Evolutionary conservation across 2,797 vertebrate species (phyloP).

Genomic region (Cottoperca gobio): DNA sequence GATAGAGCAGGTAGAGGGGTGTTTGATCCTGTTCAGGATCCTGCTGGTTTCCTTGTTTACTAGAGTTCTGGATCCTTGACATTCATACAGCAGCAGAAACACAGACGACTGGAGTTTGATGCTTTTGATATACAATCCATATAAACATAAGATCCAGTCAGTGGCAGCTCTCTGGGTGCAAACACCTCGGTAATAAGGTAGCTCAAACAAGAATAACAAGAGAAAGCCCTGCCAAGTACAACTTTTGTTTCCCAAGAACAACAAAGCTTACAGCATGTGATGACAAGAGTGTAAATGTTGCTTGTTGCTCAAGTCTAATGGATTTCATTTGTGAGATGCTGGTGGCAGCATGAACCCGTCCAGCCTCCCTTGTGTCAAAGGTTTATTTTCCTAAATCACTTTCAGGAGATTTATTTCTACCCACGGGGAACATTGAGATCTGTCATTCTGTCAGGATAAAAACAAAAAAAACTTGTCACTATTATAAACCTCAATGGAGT

Average conservation of each 20-base stretch:
- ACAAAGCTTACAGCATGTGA: not conserved
- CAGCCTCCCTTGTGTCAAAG: constrained; percentile 9
- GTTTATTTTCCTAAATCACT: constrained; percentile 59
- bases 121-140: constrained; percentile 4
- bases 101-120: not conserved
- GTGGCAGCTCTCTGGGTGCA: constrained; percentile 17
- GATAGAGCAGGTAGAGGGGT: constrained; percentile 8
- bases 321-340: constrained; percentile 18
- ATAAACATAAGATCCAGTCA: constrained; percentile 2
- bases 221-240: not conserved
- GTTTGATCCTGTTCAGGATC: constrained; percentile 9
- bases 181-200: constrained; percentile 17
- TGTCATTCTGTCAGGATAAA: constrained; percentile 32
- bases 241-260: constrained; percentile 5
- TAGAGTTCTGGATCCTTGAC: constrained; percentile 2
- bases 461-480: constrained; percentile 13
- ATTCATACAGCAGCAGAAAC: not conserved
- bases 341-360: constrained; percentile 33
- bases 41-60: constrained; percentile 6
- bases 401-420: constrained; percentile 31
- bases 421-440: constrained; percentile 39
- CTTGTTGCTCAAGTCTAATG: constrained; percentile 2
- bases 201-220: constrained; percentile 5
- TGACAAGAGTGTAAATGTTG: constrained; percentile 12
- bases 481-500: constrained; percentile 5